These are phyloP conservation scores for Hippocampus abdominalis DNA, from an alignment of 2,113 vertebrate species.

Conservation along the genomic window DNA sequence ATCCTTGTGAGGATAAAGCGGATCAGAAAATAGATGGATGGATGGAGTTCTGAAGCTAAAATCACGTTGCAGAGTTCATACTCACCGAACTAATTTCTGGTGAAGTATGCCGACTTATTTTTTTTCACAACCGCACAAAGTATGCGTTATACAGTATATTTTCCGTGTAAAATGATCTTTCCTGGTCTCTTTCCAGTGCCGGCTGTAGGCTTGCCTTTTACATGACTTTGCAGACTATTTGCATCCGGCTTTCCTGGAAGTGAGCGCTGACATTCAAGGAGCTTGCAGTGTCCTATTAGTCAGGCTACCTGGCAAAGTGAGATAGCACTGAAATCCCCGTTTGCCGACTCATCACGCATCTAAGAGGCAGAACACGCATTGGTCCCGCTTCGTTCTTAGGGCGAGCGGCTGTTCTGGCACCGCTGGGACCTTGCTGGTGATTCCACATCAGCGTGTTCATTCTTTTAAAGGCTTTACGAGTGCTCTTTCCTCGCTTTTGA, in stretches of 20 bases:
- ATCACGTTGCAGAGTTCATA: neutral
- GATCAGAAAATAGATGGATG: too few species aligned
- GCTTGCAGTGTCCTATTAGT: constrained; percentile 65
- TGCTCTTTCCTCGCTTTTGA: constrained; percentile 31
- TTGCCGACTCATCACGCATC: constrained; percentile 47
- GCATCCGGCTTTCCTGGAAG: constrained; percentile 49
- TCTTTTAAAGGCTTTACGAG: constrained; percentile 41
- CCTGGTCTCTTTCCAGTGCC: constrained; percentile 31
- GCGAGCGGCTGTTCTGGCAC: constrained; percentile 16
- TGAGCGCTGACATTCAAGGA: constrained; percentile 59
- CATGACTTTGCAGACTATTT: constrained; percentile 53
- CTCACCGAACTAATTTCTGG: neutral
- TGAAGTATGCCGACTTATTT: neutral
- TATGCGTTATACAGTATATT: neutral
- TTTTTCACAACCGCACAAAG: neutral
- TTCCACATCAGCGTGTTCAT: constrained; percentile 49
- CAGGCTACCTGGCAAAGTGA: constrained; percentile 62
- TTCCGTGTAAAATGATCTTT: constrained; percentile 20
- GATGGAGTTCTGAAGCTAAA: neutral
- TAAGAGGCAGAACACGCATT: constrained; percentile 39
- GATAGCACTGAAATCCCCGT: constrained; percentile 61
- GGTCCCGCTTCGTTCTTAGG: constrained; percentile 28
- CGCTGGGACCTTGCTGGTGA: constrained; percentile 30
- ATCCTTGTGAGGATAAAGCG: too few species aligned
- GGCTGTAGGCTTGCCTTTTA: constrained; percentile 30